These are phyloP conservation scores for Lutjanus argentimaculatus DNA, from an alignment of 2,797 vertebrate genomes.

Conservation along the genomic window DNA sequence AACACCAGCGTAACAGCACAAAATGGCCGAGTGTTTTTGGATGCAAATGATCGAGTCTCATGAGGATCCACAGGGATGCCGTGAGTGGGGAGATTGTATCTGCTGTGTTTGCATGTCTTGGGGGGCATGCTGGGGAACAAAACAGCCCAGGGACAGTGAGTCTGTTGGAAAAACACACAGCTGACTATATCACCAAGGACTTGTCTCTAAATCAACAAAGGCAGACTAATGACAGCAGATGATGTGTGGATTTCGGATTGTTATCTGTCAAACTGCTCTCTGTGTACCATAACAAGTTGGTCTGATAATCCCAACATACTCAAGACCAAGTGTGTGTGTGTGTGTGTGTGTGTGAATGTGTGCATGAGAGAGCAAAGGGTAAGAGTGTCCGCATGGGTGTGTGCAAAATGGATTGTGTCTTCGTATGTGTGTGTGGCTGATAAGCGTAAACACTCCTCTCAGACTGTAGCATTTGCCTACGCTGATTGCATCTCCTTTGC, in stretches of 20 bases:
- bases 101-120: constrained; percentile 67
- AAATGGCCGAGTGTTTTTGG: constrained; percentile 46
- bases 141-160: constrained; percentile 42
- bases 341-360: constrained; percentile 33
- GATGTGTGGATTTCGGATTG: constrained; percentile 42
- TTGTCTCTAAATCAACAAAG: constrained; percentile 47
- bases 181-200: constrained; percentile 38
- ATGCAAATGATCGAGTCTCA: constrained; percentile 56
- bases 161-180: constrained; percentile 55
- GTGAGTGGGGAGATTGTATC: constrained; percentile 54
- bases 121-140: constrained; percentile 46
- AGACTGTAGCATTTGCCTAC: constrained; percentile 67
- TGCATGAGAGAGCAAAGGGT: constrained; percentile 4
- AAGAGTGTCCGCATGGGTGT: constrained; percentile 34
- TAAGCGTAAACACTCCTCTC: constrained; percentile 69
- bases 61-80: constrained; percentile 30
- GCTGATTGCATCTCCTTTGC: constrained; percentile 74
- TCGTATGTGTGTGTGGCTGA: constrained; percentile 57
- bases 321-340: constrained; percentile 23
- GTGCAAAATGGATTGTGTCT: constrained; percentile 34
- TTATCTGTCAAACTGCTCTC: constrained; percentile 57
- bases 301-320: constrained; percentile 38
- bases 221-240: constrained; percentile 30
- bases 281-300: constrained; percentile 47
- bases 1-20: constrained; percentile 3